Conservation (phyloP, 1,140 invertebrate species). For the Geopemphigus sp. region DNA sequence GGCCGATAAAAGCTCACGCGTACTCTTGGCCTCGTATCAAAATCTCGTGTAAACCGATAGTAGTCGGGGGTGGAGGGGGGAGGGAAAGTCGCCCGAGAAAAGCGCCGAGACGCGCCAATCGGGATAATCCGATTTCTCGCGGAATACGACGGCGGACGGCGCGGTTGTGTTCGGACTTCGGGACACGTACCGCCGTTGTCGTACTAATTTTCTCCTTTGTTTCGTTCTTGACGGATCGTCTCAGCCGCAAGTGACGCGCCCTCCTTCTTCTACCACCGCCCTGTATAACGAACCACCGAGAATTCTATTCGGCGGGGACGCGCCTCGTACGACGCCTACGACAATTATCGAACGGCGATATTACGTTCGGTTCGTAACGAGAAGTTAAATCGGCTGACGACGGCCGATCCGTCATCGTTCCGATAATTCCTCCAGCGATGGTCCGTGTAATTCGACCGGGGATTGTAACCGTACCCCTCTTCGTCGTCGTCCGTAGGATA, state of each 20-base stretch:
- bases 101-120: constrained; percentile 25
- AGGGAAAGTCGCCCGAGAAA: constrained; percentile 35
- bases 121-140: constrained; percentile 34
- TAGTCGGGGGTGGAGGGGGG: not conserved
- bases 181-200: constrained; percentile 21
- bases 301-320: constrained; percentile 16
- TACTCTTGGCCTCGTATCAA: constrained; percentile 20
- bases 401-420: no score
- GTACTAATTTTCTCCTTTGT: not conserved
- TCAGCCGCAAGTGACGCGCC: constrained; percentile 14
- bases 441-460: no score
- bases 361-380: not conserved
- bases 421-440: no score
- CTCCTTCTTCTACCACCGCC: no score
- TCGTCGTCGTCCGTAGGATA: no score
- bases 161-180: not conserved
- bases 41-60: constrained; percentile 17
- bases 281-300: constrained; percentile 10
- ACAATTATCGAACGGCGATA: constrained; percentile 5
- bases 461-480: no score
- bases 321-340: not conserved
- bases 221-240: constrained; percentile 30
- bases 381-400: not conserved
- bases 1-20: constrained; percentile 23
- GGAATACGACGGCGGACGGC: not conserved